phyloP scores from a whole-genome alignment of 2,797 vertebrate species.

The Alfaro cultratus region DNA sequence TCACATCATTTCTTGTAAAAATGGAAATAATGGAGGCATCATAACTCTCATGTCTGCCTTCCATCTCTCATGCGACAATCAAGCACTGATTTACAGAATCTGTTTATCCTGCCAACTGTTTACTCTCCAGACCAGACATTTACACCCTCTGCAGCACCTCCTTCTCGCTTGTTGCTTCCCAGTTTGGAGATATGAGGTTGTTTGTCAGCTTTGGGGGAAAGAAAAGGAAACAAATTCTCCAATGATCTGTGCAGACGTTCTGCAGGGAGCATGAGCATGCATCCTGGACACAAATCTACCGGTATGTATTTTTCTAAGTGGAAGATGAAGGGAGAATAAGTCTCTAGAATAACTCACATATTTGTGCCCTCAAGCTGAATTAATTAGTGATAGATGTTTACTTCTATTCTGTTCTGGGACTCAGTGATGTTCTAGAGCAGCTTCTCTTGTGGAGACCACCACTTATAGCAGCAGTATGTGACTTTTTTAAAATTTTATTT shows the following conservation, averaged over 20 bases:
- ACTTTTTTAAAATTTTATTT: too few species aligned
- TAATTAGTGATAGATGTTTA: neutral
- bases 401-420: neutral
- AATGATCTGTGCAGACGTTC: slow-evolving; percentile 35
- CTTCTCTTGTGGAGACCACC: slow-evolving; percentile 26
- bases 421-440: slow-evolving; percentile 6
- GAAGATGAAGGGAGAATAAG: neutral
- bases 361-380: slow-evolving; percentile 15
- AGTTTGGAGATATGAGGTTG: slow-evolving; percentile 35
- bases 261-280: slow-evolving; percentile 12
- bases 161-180: slow-evolving; percentile 21
- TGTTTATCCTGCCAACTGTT: slow-evolving; percentile 46
- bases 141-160: slow-evolving; percentile 32
- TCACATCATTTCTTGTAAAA: slow-evolving; percentile 18
- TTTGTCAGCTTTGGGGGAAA: slow-evolving; percentile 42
- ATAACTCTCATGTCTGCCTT: slow-evolving; percentile 14
- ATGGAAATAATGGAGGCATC: slow-evolving; percentile 14
- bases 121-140: slow-evolving; percentile 39
- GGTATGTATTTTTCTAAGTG: slow-evolving; percentile 6
- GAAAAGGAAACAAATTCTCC: slow-evolving; percentile 21
- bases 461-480: too few species aligned
- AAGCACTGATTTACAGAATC: slow-evolving; percentile 36
- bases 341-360: neutral
- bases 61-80: slow-evolving; percentile 11
- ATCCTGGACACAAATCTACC: neutral